Evolutionary conservation across 1,140 invertebrate genomes (phyloP).

Genomic region (Latrodectus geometricus): DNA sequence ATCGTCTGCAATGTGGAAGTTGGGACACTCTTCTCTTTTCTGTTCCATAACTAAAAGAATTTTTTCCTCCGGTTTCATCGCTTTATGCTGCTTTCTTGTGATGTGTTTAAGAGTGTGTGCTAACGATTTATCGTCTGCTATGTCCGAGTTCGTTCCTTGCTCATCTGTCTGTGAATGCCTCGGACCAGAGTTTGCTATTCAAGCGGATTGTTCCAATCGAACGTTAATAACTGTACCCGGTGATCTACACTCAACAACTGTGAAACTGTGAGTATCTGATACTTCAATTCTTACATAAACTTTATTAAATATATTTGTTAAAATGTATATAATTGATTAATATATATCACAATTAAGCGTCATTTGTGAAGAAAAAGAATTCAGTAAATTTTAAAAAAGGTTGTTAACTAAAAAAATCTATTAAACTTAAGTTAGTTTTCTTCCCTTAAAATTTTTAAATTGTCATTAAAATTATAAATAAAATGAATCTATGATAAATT

Average conservation of each 20-base stretch:
- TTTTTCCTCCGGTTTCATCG: not conserved
- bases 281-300: not conserved
- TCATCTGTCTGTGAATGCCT: slow-evolving; percentile 48
- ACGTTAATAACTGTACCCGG: slow-evolving; percentile 15
- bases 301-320: no score
- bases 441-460: no score
- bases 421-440: no score
- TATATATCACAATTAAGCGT: no score
- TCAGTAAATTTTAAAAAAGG: no score
- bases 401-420: no score
- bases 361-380: no score
- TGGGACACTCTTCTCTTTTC: not conserved
- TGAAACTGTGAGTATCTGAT: slow-evolving; percentile 50
- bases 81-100: not conserved
- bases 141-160: slow-evolving; percentile 6
- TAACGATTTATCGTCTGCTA: not conserved
- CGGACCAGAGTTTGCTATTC: slow-evolving; percentile 49
- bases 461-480: no score
- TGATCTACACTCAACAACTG: slow-evolving; percentile 13
- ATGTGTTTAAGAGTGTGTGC: not conserved
- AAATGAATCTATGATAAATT: no score
- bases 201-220: slow-evolving; percentile 54
- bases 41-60: not conserved
- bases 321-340: no score
- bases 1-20: slow-evolving; percentile 19